Base-by-base conservation (phyloP, 2,888 invertebrate genomes). In the Caenorhabditis becei region DNA sequence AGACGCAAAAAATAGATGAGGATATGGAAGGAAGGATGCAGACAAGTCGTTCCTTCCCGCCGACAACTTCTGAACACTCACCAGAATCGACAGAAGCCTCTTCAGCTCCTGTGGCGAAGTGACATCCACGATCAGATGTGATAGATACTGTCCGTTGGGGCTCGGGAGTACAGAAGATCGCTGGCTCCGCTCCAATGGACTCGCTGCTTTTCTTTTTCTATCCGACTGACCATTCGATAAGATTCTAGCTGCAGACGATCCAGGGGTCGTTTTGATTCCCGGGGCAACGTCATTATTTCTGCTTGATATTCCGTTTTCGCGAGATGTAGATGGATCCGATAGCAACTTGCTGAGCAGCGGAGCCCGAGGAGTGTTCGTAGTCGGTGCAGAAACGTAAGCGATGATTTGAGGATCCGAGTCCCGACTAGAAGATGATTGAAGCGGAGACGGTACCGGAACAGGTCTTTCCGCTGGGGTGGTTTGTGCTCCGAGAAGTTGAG, bases 101-200 rank as follows among this genome's bases (percentile, higher is more conserved):
- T 83, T 83, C 32, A 83, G 70, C 49, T 83, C 81, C 11, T 54
- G 24, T 18, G 51, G 62, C 2, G 77, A 79, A 4, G 67, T 32
- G 14, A 83, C 58, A 20, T 83, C 83, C 11, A 83, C 79, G 16
- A 83, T 80, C 14, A 83, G 47, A 66, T 83, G 80, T 2, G 80
- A 80, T 4, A 74, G 44, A 28, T 67, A 71, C 23, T 44, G 54
- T 2, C 35, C 59, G 26, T 49, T 69, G 14, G 62, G 67, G 16
- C 20, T 74, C 4, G 35, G 62, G 2, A 63, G 11, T 8, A 56
- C 28, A 7, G 66, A n/a, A 4, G 49, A 72, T 16, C 35, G 58
- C 44, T 35, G 32, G 23, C 20, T 44, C n/a, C 51, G 62, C 5
- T 72, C 71, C 7, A 56, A 14, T n/a, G 74, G 74, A 51, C 51